These are phyloP conservation scores for Gallinago media DNA, from an alignment of 2,113 vertebrate species.

Conservation along the genomic window DNA sequence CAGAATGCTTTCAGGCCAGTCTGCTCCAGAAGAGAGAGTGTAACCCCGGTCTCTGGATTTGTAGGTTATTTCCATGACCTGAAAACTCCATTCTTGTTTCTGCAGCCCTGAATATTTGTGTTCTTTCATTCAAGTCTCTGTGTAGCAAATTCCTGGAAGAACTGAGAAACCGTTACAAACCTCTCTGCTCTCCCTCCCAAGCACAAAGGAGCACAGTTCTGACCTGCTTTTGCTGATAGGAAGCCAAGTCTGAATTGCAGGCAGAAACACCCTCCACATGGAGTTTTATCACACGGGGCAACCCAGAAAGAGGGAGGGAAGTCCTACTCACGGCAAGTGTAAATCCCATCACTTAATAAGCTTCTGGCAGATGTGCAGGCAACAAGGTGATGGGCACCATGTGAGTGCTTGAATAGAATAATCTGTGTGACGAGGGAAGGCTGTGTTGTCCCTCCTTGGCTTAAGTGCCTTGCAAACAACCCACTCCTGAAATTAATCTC, in stretches of 20 bases:
- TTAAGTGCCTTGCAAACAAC: neutral
- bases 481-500: slow-evolving; percentile 17
- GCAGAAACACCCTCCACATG: neutral
- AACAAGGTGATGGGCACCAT: neutral
- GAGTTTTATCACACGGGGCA: neutral
- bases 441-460: neutral
- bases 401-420: neutral
- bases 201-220: neutral
- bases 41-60: neutral
- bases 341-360: neutral
- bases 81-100: neutral
- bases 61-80: neutral
- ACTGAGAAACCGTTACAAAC: neutral
- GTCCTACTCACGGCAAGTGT: neutral
- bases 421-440: neutral
- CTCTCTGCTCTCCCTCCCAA: neutral
- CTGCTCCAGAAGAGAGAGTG: neutral
- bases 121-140: neutral
- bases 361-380: neutral
- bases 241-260: neutral
- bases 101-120: neutral
- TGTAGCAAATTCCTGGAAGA: slow-evolving; percentile 24
- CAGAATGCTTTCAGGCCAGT: neutral
- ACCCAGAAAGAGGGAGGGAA: neutral
- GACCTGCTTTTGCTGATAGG: slow-evolving; percentile 12